phyloP scores from a whole-genome alignment of 2,797 vertebrate species.

The Bufotes viridis region DNA sequence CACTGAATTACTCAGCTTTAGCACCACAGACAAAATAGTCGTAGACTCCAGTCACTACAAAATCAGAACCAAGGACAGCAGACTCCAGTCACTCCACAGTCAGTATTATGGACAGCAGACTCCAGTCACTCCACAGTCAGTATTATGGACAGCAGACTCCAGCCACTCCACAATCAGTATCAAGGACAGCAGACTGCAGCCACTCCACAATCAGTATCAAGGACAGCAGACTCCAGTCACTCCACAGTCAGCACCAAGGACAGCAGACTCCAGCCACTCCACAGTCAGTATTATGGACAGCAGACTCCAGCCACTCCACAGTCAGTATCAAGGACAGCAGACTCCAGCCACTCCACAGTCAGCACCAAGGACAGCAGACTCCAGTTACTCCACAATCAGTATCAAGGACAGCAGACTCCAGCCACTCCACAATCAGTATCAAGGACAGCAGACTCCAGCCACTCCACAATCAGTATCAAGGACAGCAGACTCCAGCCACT shows the following conservation, averaged over 20 bases:
- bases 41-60: neutral
- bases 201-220: neutral
- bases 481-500: neutral
- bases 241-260: neutral
- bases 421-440: neutral
- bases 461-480: neutral
- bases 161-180: neutral
- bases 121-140: neutral
- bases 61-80: neutral
- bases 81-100: neutral
- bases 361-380: neutral
- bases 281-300: neutral
- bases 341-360: neutral
- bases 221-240: neutral
- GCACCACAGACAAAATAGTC: neutral
- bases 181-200: neutral
- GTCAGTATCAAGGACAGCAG: neutral
- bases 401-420: neutral
- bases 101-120: neutral
- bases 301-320: neutral
- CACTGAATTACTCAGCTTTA: neutral
- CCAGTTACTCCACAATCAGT: neutral
- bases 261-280: neutral
- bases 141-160: neutral
- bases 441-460: neutral